Evolutionary conservation across 2,888 invertebrate species (phyloP).

Genomic region (Apoderus coryli): DNA sequence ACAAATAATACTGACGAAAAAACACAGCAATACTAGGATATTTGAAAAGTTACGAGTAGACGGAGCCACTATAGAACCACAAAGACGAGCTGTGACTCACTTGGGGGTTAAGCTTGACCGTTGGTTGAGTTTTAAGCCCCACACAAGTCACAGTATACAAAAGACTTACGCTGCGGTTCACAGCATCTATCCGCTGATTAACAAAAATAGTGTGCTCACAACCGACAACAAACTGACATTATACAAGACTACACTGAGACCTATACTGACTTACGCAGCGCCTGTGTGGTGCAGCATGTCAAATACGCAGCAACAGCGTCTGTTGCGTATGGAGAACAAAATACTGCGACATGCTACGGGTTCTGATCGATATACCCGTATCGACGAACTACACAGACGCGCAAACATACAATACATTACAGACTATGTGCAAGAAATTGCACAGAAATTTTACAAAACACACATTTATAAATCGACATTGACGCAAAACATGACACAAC

Average conservation of each 20-base stretch:
- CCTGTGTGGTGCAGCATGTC: no score
- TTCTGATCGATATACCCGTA: no score
- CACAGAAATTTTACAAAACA: no score
- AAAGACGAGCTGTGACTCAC: not conserved
- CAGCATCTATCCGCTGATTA: not conserved
- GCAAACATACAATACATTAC: no score
- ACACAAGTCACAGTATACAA: not conserved
- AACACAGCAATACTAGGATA: not conserved
- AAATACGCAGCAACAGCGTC: no score
- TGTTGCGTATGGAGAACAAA: no score
- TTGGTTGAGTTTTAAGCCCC: not conserved
- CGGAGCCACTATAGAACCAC: not conserved
- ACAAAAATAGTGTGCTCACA: not conserved
- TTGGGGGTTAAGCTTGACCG: not conserved
- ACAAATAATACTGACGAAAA: conserved; percentile 1
- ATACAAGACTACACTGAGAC: not conserved
- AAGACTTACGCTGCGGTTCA: not conserved
- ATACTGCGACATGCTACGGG: no score
- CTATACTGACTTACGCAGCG: conserved; percentile 1
- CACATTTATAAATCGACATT: no score
- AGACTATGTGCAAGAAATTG: no score
- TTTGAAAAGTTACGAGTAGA: not conserved
- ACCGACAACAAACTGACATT: conserved; percentile 1
- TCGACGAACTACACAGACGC: no score
- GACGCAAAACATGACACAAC: no score